Conservation (phyloP, 2,113 vertebrate species). For the Stigmatopora argus region DNA sequence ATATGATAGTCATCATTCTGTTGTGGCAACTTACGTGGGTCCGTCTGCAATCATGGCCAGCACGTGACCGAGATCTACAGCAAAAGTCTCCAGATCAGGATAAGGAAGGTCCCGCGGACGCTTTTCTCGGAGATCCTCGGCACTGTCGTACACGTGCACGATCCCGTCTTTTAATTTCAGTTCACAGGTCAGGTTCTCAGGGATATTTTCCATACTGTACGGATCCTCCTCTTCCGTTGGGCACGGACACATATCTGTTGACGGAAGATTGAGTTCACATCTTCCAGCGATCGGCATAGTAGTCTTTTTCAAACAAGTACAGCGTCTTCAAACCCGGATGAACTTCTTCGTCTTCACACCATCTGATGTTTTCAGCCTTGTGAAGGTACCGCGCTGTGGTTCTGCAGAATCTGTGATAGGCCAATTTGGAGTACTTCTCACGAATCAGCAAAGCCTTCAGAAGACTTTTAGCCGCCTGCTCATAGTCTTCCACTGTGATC, state of each 20-base stretch:
- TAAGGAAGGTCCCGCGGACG: slow-evolving; percentile 84
- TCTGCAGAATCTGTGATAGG: slow-evolving; percentile 86
- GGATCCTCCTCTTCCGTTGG: slow-evolving; percentile 79
- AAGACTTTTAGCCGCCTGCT: slow-evolving; percentile 85
- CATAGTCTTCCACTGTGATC: slow-evolving; percentile 94
- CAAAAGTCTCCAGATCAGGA: slow-evolving; percentile 89
- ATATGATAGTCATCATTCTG: slow-evolving; percentile 7
- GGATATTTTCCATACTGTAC: slow-evolving; percentile 79
- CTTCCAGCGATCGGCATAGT: background rate
- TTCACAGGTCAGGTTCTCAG: slow-evolving; percentile 82
- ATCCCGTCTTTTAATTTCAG: slow-evolving; percentile 86
- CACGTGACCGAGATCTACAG: slow-evolving; percentile 84
- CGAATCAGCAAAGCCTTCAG: slow-evolving; percentile 86
- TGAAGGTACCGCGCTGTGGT: slow-evolving; percentile 84
- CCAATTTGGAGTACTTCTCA: slow-evolving; percentile 88
- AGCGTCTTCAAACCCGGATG: slow-evolving; percentile 73
- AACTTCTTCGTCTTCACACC: slow-evolving; percentile 80
- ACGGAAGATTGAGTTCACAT: slow-evolving; percentile 3
- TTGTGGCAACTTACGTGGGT: slow-evolving; percentile 79
- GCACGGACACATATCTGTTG: slow-evolving; percentile 76
- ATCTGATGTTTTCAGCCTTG: slow-evolving; percentile 65
- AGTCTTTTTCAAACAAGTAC: background rate
- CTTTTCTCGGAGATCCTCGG: slow-evolving; percentile 66
- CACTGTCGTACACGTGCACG: slow-evolving; percentile 79
- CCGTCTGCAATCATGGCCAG: slow-evolving; percentile 90